These are phyloP conservation scores for Tiliacea citrago DNA, from an alignment of 2,888 invertebrate genomes.

Conservation along the genomic window DNA sequence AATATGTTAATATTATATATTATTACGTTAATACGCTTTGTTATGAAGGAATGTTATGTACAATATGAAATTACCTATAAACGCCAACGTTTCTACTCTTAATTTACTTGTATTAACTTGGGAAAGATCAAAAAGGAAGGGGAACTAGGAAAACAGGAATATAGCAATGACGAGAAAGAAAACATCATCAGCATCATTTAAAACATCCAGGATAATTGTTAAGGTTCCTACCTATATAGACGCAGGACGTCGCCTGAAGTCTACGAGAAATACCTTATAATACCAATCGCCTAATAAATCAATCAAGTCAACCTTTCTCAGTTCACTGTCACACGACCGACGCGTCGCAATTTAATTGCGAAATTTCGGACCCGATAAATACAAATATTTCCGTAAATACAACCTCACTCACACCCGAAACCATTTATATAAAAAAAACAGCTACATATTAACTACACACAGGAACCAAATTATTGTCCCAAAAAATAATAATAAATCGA, in stretches of 20 bases:
- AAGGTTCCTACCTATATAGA: background rate
- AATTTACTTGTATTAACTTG: background rate
- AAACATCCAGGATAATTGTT: too few species aligned
- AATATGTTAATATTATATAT: slow-evolving; percentile 15
- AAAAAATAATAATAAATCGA: slow-evolving; percentile 54
- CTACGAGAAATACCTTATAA: background rate
- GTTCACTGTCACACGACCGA: slow-evolving; percentile 15
- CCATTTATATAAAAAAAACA: slow-evolving; percentile 25
- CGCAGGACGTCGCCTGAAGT: background rate
- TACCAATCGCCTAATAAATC: slow-evolving; percentile 19
- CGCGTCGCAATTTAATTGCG: slow-evolving; percentile 19
- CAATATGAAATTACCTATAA: too few species aligned
- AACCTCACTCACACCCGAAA: slow-evolving; percentile 8
- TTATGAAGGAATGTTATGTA: slow-evolving; percentile 18
- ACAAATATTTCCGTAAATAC: slow-evolving; percentile 1
- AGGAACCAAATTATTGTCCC: slow-evolving; percentile 34
- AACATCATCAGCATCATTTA: too few species aligned
- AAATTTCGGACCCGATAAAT: slow-evolving; percentile 7
- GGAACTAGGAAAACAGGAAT: background rate
- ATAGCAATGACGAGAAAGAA: background rate
- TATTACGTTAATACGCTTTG: too few species aligned
- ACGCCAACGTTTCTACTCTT: background rate
- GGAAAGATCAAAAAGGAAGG: background rate
- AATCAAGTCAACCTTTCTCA: slow-evolving; percentile 31
- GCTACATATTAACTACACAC: slow-evolving; percentile 40